These are phyloP conservation scores for Tanytarsus gracilentus DNA, from an alignment of 2,888 invertebrate genomes.

Conservation along the genomic window DNA sequence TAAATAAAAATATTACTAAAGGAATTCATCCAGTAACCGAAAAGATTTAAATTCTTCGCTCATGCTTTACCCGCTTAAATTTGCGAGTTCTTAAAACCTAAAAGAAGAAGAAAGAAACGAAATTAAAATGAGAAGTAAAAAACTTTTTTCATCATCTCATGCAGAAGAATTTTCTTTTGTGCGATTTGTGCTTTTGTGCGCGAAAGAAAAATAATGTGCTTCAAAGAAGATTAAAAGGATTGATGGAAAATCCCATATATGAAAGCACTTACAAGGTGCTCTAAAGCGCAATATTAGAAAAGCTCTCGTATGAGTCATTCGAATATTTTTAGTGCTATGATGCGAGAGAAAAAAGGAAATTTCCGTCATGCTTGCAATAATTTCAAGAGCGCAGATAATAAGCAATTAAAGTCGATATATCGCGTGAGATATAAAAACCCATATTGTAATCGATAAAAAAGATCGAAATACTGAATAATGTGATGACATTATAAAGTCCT, in stretches of 20 bases:
- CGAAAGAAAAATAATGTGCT: not conserved
- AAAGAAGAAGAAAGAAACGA: not conserved
- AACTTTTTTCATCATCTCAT: not conserved
- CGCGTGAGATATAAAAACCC: too few relatives aligned
- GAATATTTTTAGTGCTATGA: not conserved
- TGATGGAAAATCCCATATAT: not conserved
- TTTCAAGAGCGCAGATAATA: not conserved
- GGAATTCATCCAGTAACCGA: too few relatives aligned
- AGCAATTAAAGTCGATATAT: not conserved
- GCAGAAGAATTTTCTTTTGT: not conserved
- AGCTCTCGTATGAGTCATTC: not conserved
- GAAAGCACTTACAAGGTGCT: too few relatives aligned
- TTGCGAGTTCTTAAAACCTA: conserved; percentile 5
- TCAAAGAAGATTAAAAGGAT: not conserved
- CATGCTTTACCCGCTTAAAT: conserved; percentile 5
- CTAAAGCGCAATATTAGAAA: not conserved
- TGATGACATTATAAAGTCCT: too few relatives aligned
- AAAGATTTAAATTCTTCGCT: not conserved
- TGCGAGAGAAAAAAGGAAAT: not conserved
- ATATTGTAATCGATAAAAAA: too few relatives aligned
- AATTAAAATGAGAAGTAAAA: not conserved
- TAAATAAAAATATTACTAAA: too few relatives aligned
- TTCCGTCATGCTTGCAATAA: not conserved
- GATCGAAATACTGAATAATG: too few relatives aligned
- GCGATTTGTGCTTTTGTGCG: not conserved